Evolutionary conservation across 2,797 vertebrate genomes (phyloP).

Genomic region (Gallinago solitaria): DNA sequence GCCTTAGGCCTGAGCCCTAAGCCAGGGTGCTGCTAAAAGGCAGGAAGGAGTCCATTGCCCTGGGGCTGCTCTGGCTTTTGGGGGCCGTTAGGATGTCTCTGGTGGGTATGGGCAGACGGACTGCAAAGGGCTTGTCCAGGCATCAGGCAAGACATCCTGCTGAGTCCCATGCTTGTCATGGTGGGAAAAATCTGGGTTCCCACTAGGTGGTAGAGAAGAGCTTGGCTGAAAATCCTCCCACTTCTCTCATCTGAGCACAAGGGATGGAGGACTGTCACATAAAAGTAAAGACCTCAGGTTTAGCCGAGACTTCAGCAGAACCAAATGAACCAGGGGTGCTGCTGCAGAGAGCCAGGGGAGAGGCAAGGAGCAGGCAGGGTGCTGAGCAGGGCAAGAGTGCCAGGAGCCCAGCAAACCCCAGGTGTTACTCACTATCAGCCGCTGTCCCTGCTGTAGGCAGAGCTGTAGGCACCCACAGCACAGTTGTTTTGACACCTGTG

Average conservation of each 20-base stretch:
- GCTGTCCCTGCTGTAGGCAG: not conserved
- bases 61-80: not conserved
- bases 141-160: accelerated
- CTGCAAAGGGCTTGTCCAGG: not conserved
- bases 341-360: not conserved
- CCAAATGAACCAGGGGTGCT: not conserved
- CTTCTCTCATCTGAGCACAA: not conserved
- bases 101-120: accelerated
- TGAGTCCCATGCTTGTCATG: accelerated
- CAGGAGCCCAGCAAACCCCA: not conserved
- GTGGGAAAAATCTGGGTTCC: not conserved
- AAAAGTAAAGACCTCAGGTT: not conserved
- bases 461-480: not conserved
- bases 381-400: accelerated
- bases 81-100: accelerated
- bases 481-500: not conserved
- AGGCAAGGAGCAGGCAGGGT: too few relatives aligned
- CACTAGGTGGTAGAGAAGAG: constrained; percentile 66
- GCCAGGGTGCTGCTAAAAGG: not conserved
- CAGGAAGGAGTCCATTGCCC: accelerated
- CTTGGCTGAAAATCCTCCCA: not conserved
- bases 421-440: not conserved
- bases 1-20: not conserved
- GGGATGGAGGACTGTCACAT: not conserved
- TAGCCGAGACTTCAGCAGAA: not conserved